These are phyloP conservation scores for Drosophila melanogaster DNA, from an alignment of 1,140 invertebrate genomes.

Conservation along the genomic window DNA sequence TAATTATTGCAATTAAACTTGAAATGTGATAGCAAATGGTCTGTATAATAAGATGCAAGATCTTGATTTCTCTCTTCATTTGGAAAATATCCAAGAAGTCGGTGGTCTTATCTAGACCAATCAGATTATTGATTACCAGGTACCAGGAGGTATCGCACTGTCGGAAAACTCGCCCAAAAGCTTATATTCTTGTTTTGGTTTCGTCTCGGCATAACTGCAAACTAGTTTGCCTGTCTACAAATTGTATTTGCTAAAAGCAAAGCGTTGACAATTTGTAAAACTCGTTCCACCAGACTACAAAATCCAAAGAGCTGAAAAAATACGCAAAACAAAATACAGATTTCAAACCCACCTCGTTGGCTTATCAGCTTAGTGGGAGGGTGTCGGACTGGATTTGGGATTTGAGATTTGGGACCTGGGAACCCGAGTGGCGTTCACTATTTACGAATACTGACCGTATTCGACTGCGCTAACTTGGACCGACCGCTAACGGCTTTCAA, in stretches of 20 bases:
- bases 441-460: background rate
- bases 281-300: constrained; percentile 70
- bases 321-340: constrained; percentile 27
- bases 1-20: too few relatives aligned
- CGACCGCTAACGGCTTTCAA: constrained; percentile 60
- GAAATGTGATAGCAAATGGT: background rate
- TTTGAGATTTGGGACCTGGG: constrained; percentile 22
- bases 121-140: constrained; percentile 28
- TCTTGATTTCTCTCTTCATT: constrained; percentile 4
- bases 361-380: constrained; percentile 57
- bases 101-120: background rate
- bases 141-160: constrained; percentile 32
- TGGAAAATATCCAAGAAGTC: background rate
- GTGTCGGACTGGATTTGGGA: constrained; percentile 39
- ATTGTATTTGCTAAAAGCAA: constrained; percentile 74
- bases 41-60: constrained; percentile 1
- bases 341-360: constrained; percentile 31
- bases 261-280: constrained; percentile 83
- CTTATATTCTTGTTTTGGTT: constrained; percentile 36
- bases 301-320: constrained; percentile 28
- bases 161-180: constrained; percentile 21
- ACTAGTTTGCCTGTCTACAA: constrained; percentile 74
- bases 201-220: constrained; percentile 52
- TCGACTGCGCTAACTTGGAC: constrained; percentile 8
- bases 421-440: constrained; percentile 22